These are phyloP conservation scores for Agrypnus murinus DNA, from an alignment of 2,888 invertebrate genomes.

Conservation along the genomic window DNA sequence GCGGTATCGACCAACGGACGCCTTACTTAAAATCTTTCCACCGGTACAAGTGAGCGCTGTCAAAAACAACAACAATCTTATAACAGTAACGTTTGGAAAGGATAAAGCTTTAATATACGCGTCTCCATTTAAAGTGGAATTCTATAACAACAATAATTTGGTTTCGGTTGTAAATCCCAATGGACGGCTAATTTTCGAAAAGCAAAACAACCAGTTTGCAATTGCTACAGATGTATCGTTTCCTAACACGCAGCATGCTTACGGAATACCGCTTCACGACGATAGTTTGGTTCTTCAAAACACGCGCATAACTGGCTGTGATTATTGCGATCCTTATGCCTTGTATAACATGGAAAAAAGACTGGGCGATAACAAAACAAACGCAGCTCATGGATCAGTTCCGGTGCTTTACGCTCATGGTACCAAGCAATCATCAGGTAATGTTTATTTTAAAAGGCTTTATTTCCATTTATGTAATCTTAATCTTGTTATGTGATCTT, in stretches of 20 bases:
- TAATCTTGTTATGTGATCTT: background rate
- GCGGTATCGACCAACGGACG: too few species aligned
- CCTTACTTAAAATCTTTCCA: too few species aligned
- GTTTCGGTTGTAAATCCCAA: too few species aligned
- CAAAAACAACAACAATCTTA: too few species aligned
- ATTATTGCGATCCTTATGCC: conserved; percentile 86
- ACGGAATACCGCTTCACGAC: conserved; percentile 96
- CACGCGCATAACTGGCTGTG: conserved; percentile 78
- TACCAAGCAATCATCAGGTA: conserved; percentile 66
- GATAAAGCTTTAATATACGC: too few species aligned
- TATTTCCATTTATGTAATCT: background rate
- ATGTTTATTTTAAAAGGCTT: too few species aligned
- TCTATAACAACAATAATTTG: too few species aligned
- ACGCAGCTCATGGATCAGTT: conserved; percentile 95
- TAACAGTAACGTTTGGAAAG: too few species aligned
- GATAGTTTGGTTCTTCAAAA: conserved; percentile 87
- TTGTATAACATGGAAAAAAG: conserved; percentile 94
- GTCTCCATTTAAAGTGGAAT: too few species aligned
- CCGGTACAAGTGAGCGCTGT: too few species aligned
- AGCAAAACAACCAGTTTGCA: conserved; percentile 63
- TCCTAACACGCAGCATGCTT: conserved; percentile 89
- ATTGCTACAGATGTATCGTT: conserved; percentile 93
- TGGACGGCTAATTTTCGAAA: too few species aligned
- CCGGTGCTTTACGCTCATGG: conserved; percentile 92
- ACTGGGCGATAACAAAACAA: conserved; percentile 90